phyloP scores from a whole-genome alignment of 2,797 vertebrate species.

The Nyctibius grandis region DNA sequence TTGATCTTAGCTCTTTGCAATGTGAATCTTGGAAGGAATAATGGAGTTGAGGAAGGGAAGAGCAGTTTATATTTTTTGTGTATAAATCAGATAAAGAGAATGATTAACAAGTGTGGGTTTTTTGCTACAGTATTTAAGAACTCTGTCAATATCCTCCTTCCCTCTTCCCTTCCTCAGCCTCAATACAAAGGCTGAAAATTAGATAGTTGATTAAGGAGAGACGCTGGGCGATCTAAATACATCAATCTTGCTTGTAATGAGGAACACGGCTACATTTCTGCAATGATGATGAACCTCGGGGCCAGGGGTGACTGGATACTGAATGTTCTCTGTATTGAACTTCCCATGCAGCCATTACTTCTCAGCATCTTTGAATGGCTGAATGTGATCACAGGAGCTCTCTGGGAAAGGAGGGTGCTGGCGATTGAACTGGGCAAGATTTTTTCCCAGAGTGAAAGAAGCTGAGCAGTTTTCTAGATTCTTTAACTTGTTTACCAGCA shows the following conservation, averaged over 20 bases:
- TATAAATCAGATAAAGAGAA: constrained; percentile 7
- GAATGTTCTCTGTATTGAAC: neutral
- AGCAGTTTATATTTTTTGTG: neutral
- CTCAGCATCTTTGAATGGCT: neutral
- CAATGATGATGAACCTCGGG: neutral
- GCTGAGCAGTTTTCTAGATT: neutral
- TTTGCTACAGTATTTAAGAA: constrained; percentile 32
- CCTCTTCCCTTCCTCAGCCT: neutral
- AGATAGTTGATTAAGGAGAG: constrained; percentile 46
- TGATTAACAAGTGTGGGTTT: constrained; percentile 1
- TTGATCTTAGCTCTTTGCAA: neutral
- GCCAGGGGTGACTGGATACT: neutral
- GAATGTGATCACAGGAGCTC: neutral
- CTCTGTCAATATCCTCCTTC: neutral
- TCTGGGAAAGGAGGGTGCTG: neutral
- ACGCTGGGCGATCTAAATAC: neutral
- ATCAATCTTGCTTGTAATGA: constrained; percentile 30
- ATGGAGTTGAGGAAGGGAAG: neutral
- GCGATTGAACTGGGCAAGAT: neutral
- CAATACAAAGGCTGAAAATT: neutral
- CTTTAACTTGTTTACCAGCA: neutral
- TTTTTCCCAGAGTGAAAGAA: neutral
- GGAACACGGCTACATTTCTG: neutral
- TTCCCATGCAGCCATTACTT: neutral
- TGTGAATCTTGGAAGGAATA: neutral